Percentiles rank a stretch among this genome's conserved stretches.
phyloP scores from a whole-genome alignment of 2,113 vertebrate genomes.

The Burhinus oedicnemus region DNA sequence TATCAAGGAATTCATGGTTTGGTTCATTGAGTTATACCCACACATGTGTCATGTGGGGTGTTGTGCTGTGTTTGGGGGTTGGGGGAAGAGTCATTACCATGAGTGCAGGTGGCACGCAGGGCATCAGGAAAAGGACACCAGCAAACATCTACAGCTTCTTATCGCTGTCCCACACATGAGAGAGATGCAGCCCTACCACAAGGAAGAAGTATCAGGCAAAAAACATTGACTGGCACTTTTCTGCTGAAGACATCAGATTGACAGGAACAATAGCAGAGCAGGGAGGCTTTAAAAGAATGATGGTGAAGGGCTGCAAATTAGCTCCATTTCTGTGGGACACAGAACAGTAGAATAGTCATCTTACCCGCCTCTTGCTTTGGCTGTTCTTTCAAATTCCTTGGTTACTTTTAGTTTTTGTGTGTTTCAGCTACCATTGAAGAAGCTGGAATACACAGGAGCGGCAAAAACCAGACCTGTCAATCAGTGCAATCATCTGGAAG shows the following conservation, averaged over 20 bases:
- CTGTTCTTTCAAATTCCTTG: not conserved
- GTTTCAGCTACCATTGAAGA: not conserved
- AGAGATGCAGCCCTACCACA: rapidly evolving
- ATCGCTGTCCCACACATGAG: rapidly evolving
- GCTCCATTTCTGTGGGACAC: not conserved
- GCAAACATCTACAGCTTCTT: not conserved
- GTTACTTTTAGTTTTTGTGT: not conserved
- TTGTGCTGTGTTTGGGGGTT: not conserved
- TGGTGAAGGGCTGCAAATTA: not conserved
- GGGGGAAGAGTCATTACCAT: rapidly evolving
- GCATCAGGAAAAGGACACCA: not conserved
- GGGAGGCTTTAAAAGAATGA: not conserved
- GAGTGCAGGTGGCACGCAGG: not conserved
- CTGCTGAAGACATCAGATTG: not conserved
- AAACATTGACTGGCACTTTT: not conserved
- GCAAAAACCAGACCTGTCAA: not conserved
- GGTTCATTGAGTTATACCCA: not conserved
- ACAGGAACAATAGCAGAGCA: not conserved
- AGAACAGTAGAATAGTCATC: not conserved
- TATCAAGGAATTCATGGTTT: not conserved
- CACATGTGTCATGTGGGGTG: rapidly evolving
- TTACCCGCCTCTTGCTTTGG: not conserved
- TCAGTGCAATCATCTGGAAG: not conserved
- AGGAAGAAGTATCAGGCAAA: not conserved
- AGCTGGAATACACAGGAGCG: not conserved